phyloP scores from a whole-genome alignment of 2,113 vertebrate genomes.

The Numenius arquata region DNA sequence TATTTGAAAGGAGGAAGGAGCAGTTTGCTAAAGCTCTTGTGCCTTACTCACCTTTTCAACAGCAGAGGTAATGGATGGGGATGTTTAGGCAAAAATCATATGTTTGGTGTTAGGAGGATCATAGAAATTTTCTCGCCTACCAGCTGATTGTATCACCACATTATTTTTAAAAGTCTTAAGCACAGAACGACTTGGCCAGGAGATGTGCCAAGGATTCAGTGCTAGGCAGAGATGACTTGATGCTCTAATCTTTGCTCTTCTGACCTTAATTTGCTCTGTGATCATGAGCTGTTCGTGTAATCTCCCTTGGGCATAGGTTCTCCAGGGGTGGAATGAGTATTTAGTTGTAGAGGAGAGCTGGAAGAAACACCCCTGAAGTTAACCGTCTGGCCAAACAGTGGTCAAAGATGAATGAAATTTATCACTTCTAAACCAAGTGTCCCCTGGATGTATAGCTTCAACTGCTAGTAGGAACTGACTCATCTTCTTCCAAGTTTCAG shows the following conservation, averaged over 20 bases:
- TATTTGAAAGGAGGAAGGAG: neutral
- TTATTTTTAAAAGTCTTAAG: neutral
- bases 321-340: neutral
- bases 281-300: neutral
- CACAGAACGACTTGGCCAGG: neutral
- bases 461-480: neutral
- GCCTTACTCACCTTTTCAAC: neutral
- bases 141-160: neutral
- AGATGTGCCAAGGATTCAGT: neutral
- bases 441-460: neutral
- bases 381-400: neutral
- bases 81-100: neutral
- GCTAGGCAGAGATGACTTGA: neutral
- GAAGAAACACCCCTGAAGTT: neutral
- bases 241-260: neutral
- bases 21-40: neutral
- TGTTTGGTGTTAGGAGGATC: neutral
- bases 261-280: neutral
- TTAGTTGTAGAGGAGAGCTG: neutral
- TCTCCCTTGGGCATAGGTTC: neutral
- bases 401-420: neutral
- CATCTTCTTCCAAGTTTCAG: neutral
- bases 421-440: neutral
- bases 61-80: neutral
- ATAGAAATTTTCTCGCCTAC: neutral